Conservation (phyloP, 2,113 vertebrate species). For the Nymphicus hollandicus region DNA sequence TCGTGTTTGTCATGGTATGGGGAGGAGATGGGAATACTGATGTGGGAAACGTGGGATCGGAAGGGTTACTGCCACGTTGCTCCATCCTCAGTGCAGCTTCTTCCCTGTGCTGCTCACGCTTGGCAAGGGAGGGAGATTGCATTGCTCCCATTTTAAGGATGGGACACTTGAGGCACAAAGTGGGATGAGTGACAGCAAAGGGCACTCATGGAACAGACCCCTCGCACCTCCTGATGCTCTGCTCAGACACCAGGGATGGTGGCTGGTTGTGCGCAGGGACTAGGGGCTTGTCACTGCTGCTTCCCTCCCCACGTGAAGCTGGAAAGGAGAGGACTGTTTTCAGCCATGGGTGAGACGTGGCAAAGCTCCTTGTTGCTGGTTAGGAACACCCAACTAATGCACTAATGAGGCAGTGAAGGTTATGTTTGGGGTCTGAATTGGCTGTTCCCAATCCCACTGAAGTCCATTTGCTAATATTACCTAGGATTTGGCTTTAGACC, state of each 20-base stretch:
- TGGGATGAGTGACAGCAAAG: not conserved
- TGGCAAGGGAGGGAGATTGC: not conserved
- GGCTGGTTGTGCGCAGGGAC: not conserved
- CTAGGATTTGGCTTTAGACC: not conserved
- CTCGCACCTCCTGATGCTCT: not conserved
- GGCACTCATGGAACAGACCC: accelerated
- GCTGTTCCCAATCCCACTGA: not conserved
- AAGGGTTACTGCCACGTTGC: accelerated
- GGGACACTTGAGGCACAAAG: not conserved
- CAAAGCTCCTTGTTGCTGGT: not conserved
- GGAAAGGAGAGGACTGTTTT: not conserved
- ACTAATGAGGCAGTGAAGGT: accelerated
- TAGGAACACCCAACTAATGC: not conserved
- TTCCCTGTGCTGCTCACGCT: not conserved
- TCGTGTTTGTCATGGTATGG: not conserved
- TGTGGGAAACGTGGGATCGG: accelerated
- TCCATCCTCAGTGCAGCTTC: not conserved
- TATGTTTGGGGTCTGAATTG: not conserved
- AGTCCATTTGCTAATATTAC: not conserved
- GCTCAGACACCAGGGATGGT: not conserved
- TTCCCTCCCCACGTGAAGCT: not conserved
- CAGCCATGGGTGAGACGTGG: not conserved
- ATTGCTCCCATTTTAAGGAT: accelerated
- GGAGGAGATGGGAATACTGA: not conserved
- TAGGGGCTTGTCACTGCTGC: not conserved